Evolutionary conservation across 2,888 invertebrate species (phyloP).

Genomic region (Eupeodes luniger): DNA sequence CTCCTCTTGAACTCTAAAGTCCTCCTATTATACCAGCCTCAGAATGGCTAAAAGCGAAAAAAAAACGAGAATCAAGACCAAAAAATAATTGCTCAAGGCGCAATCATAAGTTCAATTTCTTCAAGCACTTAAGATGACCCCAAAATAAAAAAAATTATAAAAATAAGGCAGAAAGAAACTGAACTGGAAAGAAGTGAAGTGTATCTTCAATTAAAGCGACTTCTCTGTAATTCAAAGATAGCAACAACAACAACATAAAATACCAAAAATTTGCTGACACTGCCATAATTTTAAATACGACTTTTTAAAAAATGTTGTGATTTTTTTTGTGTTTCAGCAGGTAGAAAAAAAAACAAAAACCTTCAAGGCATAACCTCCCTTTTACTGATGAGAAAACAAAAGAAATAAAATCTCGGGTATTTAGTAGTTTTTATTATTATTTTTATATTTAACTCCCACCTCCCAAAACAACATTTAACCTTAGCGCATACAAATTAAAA

Average conservation of each 20-base stretch:
- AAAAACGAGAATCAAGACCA: neutral
- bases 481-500: too few relatives aligned
- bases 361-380: slow-evolving; percentile 33
- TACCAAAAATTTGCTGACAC: slow-evolving; percentile 25
- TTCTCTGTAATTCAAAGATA: slow-evolving; percentile 60
- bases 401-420: slow-evolving; percentile 33
- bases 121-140: slow-evolving; percentile 56
- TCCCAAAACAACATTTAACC: neutral
- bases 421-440: slow-evolving; percentile 25
- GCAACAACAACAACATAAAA: slow-evolving; percentile 10
- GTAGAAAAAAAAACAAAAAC: slow-evolving; percentile 43
- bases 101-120: slow-evolving; percentile 66
- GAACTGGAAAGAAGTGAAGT: neutral
- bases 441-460: neutral
- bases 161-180: neutral
- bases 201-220: slow-evolving; percentile 62
- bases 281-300: slow-evolving; percentile 9
- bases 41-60: neutral
- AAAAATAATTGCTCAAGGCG: slow-evolving; percentile 34
- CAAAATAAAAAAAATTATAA: neutral
- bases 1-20: slow-evolving; percentile 20
- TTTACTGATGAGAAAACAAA: neutral
- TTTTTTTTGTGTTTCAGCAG: slow-evolving; percentile 42
- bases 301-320: slow-evolving; percentile 26
- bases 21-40: slow-evolving; percentile 9